Evolutionary conservation across 2,888 invertebrate genomes (phyloP).

Genomic region (Smittia aterrima): DNA sequence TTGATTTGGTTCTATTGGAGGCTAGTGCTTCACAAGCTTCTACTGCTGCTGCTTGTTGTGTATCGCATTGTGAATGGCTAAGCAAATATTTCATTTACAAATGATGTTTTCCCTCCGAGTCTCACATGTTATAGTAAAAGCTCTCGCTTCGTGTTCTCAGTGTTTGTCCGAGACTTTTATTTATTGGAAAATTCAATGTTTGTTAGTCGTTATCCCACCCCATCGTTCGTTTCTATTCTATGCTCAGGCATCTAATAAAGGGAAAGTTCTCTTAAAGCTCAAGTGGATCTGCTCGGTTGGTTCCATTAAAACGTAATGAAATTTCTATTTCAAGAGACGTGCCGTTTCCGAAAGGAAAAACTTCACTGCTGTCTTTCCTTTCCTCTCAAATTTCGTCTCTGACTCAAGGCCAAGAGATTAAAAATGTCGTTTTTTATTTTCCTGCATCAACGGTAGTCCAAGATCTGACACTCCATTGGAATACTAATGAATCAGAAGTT

Average conservation of each 20-base stretch:
- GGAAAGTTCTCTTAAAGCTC: neutral
- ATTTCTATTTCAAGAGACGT: neutral
- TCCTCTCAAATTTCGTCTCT: neutral
- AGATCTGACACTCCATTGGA: conserved; percentile 20
- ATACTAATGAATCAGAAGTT: conserved; percentile 27
- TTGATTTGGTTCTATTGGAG: neutral
- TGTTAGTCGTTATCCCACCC: neutral
- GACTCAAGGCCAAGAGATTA: conserved; percentile 6
- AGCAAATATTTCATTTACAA: conserved; percentile 18
- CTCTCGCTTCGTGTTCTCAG: neutral
- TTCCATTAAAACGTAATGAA: conserved; percentile 4
- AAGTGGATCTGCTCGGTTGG: neutral
- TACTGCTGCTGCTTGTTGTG: neutral
- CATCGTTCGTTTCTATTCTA: neutral
- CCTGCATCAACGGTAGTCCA: conserved; percentile 12
- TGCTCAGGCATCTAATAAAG: neutral
- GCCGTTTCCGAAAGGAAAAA: conserved; percentile 1
- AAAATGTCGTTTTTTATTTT: conserved; percentile 23
- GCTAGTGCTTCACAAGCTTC: no score
- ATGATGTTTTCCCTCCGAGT: neutral
- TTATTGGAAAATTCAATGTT: conserved; percentile 38
- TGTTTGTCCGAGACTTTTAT: conserved; percentile 29
- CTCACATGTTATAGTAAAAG: neutral
- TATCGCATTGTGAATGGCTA: conserved; percentile 5
- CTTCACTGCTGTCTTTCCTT: neutral